Conservation (phyloP, 2,113 vertebrate species). For the Cacatua alba region DNA sequence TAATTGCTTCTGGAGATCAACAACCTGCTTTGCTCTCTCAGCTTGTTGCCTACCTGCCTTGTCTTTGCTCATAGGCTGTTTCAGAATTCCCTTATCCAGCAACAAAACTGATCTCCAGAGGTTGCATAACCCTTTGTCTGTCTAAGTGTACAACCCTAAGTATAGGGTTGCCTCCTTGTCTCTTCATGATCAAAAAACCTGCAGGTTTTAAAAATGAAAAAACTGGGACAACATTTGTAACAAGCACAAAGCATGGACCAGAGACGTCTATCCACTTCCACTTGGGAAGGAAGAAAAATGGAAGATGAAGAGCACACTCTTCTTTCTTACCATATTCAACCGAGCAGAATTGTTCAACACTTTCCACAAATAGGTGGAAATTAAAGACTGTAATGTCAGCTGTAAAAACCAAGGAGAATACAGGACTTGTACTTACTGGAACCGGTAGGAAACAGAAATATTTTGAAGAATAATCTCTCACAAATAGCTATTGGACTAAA, state of each 20-base stretch:
- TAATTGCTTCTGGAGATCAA: background rate
- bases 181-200: background rate
- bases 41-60: background rate
- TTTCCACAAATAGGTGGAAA: background rate
- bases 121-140: background rate
- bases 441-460: background rate
- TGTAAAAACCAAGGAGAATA: background rate
- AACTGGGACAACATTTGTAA: background rate
- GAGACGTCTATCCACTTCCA: background rate
- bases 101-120: background rate
- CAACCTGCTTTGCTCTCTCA: background rate
- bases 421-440: background rate
- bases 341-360: background rate
- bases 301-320: background rate
- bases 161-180: background rate
- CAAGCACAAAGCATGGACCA: background rate
- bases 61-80: background rate
- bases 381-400: background rate
- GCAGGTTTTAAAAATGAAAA: background rate
- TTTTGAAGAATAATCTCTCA: background rate
- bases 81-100: background rate
- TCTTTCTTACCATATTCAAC: background rate
- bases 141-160: background rate
- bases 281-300: background rate
- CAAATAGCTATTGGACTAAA: background rate